Percentiles rank a stretch among this genome's conserved stretches.
Evolutionary conservation across 2,888 invertebrate species (phyloP).

Genomic region (Himalopsyche tibetana): DNA sequence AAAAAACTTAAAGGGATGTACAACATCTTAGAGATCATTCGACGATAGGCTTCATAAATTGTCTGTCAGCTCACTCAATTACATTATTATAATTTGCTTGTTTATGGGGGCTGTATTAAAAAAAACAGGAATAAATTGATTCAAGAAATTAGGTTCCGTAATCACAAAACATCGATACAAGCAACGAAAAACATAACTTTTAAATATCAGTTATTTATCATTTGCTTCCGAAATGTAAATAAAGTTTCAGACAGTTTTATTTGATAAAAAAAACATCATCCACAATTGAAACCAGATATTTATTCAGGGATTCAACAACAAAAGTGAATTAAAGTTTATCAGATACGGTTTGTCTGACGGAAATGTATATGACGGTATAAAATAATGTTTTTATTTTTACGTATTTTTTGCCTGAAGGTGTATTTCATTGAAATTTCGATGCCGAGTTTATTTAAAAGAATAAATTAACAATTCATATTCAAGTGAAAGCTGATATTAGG

Average conservation of each 20-base stretch:
- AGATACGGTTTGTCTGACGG: slow-evolving; percentile 3
- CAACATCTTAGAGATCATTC: not conserved
- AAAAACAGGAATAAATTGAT: too few relatives aligned
- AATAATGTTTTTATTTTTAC: not conserved
- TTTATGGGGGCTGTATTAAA: too few relatives aligned
- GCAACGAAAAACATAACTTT: too few relatives aligned
- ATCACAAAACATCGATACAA: too few relatives aligned
- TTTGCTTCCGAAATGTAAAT: too few relatives aligned
- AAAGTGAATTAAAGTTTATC: not conserved
- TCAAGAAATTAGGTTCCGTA: too few relatives aligned
- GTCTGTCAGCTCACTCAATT: not conserved
- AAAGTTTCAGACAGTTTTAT: not conserved
- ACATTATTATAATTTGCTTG: too few relatives aligned
- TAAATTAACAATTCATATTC: not conserved
- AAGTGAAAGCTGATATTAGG: slow-evolving; percentile 23
- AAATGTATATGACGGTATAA: not conserved
- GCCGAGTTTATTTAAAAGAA: not conserved
- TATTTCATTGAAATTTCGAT: not conserved
- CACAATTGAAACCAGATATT: not conserved
- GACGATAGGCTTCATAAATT: slow-evolving; percentile 5
- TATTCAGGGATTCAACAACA: not conserved
- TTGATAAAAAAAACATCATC: not conserved
- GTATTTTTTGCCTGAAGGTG: not conserved
- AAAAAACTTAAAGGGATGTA: slow-evolving; percentile 7
- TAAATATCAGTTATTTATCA: too few relatives aligned